Evolutionary conservation across 2,888 invertebrate species (phyloP), one percentile per base, ranked within the genome.

Genomic region (Limenitis camilla): DNA sequence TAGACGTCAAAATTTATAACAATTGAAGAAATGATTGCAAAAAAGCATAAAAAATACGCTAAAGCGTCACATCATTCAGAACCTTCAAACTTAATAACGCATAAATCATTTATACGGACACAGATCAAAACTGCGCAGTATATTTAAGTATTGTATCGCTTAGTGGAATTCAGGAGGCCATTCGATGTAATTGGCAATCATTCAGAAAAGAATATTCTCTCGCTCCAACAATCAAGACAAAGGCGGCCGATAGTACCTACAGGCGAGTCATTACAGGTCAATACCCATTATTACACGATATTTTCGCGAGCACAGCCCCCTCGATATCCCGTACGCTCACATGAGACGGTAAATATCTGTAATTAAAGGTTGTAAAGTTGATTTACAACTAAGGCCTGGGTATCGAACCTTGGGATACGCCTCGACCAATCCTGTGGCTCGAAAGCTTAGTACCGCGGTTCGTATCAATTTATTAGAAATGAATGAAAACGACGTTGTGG

Each of bases 301-400:
- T 86, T 86, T 86, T 86, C 80, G 84, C 84, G 81, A 83, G 83
- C 83, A 71, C 82, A 69, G 78, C 83, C 80, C 83, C 78, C 78
- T 28, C 78, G 84, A 85, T 85, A 83, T 78, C 79, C 78, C 81
- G 75, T 76, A 76, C 81, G 69, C 77, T 81, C 78, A 76, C 80
- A 83, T 82, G 80, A 83, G 84, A 85, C 76, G 81, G 86, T 83
- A 84, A 87, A 87, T 86, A 84, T 85, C 78, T 87, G 86, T 86
- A 87, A 87, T 87, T 87, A 86, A 85, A 84, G 84, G 86, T 79
- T 86, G 86, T 87, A 87, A 87, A 87, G 81, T 84, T 87, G 86
- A 87, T 87, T 87, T 87, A 87, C 86, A 81, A 74, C 82, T 70
- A 76, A 68, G 77, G 81, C 70, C 75, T 71, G 78, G 74, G 83